Percentiles rank a stretch among this genome's conserved stretches.
These are phyloP conservation scores for Campylorhamphus procurvoides DNA, from an alignment of 2,113 vertebrate genomes.

Conservation along the genomic window DNA sequence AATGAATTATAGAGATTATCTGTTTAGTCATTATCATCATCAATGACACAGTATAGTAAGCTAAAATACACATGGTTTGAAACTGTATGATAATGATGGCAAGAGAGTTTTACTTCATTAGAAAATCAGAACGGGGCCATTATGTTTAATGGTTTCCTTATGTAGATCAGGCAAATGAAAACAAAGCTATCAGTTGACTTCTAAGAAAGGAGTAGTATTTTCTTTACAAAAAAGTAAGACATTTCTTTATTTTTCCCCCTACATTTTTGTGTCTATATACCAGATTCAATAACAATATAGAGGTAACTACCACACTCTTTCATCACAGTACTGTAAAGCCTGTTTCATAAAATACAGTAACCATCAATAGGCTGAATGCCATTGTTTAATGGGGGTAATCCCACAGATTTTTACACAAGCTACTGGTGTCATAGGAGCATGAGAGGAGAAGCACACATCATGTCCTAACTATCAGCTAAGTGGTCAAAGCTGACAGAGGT, in stretches of 20 bases:
- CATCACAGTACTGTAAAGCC: neutral
- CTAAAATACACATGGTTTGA: neutral
- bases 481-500: neutral
- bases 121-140: neutral
- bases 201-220: neutral
- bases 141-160: neutral
- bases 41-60: neutral
- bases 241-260: neutral
- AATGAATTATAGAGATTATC: neutral
- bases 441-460: neutral
- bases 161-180: neutral
- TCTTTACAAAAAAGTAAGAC: neutral
- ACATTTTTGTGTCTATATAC: neutral
- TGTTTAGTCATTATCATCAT: neutral
- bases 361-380: neutral
- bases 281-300: neutral
- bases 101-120: neutral
- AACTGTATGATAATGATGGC: neutral
- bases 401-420: neutral
- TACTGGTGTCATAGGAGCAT: fast-evolving
- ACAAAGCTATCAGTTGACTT: neutral
- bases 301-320: neutral
- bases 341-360: neutral
- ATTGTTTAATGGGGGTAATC: fast-evolving
- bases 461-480: neutral